These are phyloP conservation scores for Zaprionus davidi DNA, from an alignment of 1,140 invertebrate genomes.

Conservation along the genomic window DNA sequence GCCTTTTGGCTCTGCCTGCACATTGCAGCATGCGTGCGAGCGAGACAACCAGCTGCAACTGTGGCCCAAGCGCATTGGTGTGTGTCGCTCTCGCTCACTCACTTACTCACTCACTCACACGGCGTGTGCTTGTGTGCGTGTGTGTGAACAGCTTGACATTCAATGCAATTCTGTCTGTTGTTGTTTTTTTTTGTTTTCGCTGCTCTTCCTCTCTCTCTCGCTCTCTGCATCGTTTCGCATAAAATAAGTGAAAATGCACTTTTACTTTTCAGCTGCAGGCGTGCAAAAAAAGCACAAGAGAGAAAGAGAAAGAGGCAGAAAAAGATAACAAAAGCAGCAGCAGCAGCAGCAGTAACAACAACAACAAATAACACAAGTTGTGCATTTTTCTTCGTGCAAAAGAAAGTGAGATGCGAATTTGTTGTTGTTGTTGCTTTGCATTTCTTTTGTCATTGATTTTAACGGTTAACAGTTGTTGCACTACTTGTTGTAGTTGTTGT, in stretches of 20 bases:
- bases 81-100: background rate
- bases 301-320: background rate
- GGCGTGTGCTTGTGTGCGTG: slow-evolving; percentile 23
- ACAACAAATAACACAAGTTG: slow-evolving; percentile 42
- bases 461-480: slow-evolving; percentile 32
- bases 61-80: slow-evolving; percentile 7
- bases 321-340: slow-evolving; percentile 4
- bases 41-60: slow-evolving; percentile 54
- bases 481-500: slow-evolving; percentile 22
- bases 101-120: no score
- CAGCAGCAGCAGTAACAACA: background rate
- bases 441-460: slow-evolving; percentile 69
- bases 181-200: slow-evolving; percentile 46
- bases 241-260: slow-evolving; percentile 84
- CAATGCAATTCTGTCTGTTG: slow-evolving; percentile 73
- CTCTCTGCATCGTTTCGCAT: slow-evolving; percentile 57
- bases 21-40: slow-evolving; percentile 45
- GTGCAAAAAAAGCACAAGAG: slow-evolving; percentile 38
- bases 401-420: slow-evolving; percentile 79
- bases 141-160: slow-evolving; percentile 77
- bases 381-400: slow-evolving; percentile 59
- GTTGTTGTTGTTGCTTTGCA: slow-evolving; percentile 38
- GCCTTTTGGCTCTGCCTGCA: slow-evolving; percentile 45
- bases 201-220: slow-evolving; percentile 38
- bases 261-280: slow-evolving; percentile 78